phyloP scores from a whole-genome alignment of 2,888 invertebrate genomes.

The Podabrus alpinus region DNA sequence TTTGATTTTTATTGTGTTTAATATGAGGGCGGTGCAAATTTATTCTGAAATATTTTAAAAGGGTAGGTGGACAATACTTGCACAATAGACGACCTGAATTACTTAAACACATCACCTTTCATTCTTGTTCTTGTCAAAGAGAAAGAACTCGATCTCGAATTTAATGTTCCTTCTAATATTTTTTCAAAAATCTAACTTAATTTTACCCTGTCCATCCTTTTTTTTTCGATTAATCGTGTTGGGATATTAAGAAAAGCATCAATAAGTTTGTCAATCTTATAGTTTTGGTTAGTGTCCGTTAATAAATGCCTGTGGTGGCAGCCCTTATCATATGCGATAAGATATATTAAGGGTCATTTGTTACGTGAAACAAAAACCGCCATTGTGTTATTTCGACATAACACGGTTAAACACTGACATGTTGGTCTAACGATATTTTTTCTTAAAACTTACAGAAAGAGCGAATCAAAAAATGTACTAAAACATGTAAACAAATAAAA shows the following conservation, averaged over 20 bases:
- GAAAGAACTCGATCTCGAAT: neutral
- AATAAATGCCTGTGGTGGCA: slow-evolving; percentile 20
- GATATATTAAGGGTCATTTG: slow-evolving; percentile 29
- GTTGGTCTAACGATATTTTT: slow-evolving; percentile 17
- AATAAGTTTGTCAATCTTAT: slow-evolving; percentile 11
- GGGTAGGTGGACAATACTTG: slow-evolving; percentile 40
- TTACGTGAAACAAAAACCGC: slow-evolving; percentile 27
- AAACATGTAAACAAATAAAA: neutral
- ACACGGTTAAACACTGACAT: slow-evolving; percentile 11
- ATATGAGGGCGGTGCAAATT: slow-evolving; percentile 34
- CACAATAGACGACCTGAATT: slow-evolving; percentile 33
- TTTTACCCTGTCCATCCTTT: neutral
- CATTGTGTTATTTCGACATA: slow-evolving; percentile 17
- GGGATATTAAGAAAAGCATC: slow-evolving; percentile 18
- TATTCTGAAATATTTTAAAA: slow-evolving; percentile 31
- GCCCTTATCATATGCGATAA: slow-evolving; percentile 24
- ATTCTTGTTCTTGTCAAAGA: neutral
- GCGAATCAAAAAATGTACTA: neutral
- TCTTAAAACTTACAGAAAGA: neutral
- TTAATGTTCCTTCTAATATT: neutral
- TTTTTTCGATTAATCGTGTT: neutral
- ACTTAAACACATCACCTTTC: slow-evolving; percentile 30
- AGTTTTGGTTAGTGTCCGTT: slow-evolving; percentile 19
- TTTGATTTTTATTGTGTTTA: slow-evolving; percentile 35
- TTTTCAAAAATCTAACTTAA: neutral